Evolutionary conservation across 1,140 invertebrate species (phyloP), one percentile per base, ranked within the genome.

Genomic region (Matsumurasca onukii): DNA sequence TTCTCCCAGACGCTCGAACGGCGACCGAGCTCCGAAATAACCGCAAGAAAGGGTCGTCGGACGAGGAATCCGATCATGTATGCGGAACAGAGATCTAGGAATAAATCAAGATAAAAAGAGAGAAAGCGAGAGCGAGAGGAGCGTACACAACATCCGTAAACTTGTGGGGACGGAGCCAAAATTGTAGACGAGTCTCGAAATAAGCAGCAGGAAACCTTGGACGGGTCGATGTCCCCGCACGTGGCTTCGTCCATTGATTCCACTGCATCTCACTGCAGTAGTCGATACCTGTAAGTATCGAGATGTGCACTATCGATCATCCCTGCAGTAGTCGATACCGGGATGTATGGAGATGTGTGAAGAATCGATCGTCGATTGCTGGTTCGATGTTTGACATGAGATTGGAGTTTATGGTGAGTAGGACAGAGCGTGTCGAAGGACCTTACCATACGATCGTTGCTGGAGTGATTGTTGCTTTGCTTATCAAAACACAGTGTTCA

Each of bases 91-190:
- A 39, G 34, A 17, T 39, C 34, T 39, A 39, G 34, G 34, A 39
- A 39, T 39, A 39, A 39, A 39, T 39, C 34, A 9, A 5, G 34
- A 39, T 39, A 52, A 52, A 52, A 52, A 52, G 34, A 17, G 49
- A 51, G n/a, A 51, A 51, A 45, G 34, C 9, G 34, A 59, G 24
- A 24, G 24, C 12, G 30, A 1, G 3, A 13, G 15, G 55, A 25
- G 59, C 48, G 55, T 27, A 65, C 67, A 68, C 51, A 59, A 48
- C 67, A 61, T 61, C 52, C 67, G 67, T 61, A 45, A 67, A 61
- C 66, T 67, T 55, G 34, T 45, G 59, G 49, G 52, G 55, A 24
- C 67, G 27, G 3, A 30, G 67, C 34, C 52, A 62, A 59, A 59
- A 31, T 27, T 20, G 67, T 62, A 29, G 51, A 59, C 59, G 52